Conservation (phyloP, 2,797 vertebrate genomes). For the Labroides dimidiatus region DNA sequence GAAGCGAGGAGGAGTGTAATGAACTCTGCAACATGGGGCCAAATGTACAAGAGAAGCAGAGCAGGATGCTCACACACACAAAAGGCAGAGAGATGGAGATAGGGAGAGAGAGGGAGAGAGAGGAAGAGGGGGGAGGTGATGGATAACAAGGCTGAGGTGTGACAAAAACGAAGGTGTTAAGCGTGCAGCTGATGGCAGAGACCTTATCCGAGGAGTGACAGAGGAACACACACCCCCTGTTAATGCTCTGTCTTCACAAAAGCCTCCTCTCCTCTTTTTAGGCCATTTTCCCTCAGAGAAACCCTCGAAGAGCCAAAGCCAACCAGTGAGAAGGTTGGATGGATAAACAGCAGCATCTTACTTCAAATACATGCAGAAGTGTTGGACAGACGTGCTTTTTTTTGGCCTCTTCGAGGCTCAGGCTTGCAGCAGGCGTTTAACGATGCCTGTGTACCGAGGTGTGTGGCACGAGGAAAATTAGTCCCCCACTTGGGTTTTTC, state of each 20-base stretch:
- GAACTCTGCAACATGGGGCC: conserved; percentile 65
- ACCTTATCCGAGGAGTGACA: conserved; percentile 54
- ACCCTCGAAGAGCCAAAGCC: conserved; percentile 29
- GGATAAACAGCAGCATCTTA: conserved; percentile 60
- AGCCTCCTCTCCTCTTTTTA: conserved; percentile 45
- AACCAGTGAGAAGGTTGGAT: conserved; percentile 46
- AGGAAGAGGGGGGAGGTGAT: conserved; percentile 30
- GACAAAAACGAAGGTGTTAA: conserved; percentile 59
- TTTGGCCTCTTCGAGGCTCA: conserved; percentile 46
- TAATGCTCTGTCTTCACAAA: conserved; percentile 43
- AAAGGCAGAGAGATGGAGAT: conserved; percentile 28
- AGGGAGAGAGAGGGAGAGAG: background rate
- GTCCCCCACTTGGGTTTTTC: conserved; percentile 48
- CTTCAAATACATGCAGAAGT: conserved; percentile 65
- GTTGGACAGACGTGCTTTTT: conserved; percentile 41
- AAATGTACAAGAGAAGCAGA: conserved; percentile 43
- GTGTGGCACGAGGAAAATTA: conserved; percentile 67
- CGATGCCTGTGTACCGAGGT: conserved; percentile 38
- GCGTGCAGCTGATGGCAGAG: conserved; percentile 48
- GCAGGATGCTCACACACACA: conserved; percentile 56
- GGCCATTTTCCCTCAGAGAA: conserved; percentile 44
- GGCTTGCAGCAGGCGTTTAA: conserved; percentile 42
- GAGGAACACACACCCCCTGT: conserved; percentile 28
- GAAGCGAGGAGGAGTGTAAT: conserved; percentile 77
- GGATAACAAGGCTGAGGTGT: conserved; percentile 60